These are phyloP conservation scores for Zophobas morio DNA, from an alignment of 1,140 invertebrate species.

Conservation along the genomic window DNA sequence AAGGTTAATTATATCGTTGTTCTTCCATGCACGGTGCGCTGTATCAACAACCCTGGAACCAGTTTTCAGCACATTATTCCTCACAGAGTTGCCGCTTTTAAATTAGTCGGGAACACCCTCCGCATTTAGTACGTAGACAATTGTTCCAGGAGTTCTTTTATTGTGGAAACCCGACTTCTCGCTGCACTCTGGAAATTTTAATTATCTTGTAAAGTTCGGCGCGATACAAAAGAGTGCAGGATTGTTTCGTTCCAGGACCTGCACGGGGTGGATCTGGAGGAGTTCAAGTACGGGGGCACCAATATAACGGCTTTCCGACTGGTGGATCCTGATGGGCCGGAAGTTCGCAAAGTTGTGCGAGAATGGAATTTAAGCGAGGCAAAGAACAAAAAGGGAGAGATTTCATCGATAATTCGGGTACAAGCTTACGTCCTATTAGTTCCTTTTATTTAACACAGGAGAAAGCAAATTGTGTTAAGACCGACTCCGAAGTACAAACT, in stretches of 20 bases:
- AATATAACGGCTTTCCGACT: slow-evolving; percentile 93
- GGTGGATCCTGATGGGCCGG: slow-evolving; percentile 82
- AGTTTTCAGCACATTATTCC: not conserved
- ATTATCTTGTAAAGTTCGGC: no score
- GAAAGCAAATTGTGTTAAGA: not conserved
- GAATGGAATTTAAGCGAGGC: slow-evolving; percentile 76
- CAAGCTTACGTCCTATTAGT: slow-evolving; percentile 21
- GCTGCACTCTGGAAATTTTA: no score
- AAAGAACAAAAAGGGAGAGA: slow-evolving; percentile 57
- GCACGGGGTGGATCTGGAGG: slow-evolving; percentile 91
- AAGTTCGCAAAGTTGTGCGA: slow-evolving; percentile 83
- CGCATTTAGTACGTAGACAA: no score
- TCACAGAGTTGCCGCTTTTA: not conserved
- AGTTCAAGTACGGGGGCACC: slow-evolving; percentile 94
- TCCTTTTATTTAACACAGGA: not conserved
- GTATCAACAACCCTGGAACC: not conserved
- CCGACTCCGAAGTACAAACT: not conserved
- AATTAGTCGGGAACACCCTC: not conserved
- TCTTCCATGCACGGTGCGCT: not conserved
- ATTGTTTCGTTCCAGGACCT: slow-evolving; percentile 77
- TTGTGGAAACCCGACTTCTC: not conserved
- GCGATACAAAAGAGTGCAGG: not conserved
- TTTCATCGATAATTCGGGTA: slow-evolving; percentile 46
- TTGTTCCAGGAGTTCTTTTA: not conserved
- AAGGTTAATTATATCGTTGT: not conserved